These are phyloP conservation scores for Diglossa cyanea DNA, from an alignment of 2,797 vertebrate genomes.

Conservation along the genomic window DNA sequence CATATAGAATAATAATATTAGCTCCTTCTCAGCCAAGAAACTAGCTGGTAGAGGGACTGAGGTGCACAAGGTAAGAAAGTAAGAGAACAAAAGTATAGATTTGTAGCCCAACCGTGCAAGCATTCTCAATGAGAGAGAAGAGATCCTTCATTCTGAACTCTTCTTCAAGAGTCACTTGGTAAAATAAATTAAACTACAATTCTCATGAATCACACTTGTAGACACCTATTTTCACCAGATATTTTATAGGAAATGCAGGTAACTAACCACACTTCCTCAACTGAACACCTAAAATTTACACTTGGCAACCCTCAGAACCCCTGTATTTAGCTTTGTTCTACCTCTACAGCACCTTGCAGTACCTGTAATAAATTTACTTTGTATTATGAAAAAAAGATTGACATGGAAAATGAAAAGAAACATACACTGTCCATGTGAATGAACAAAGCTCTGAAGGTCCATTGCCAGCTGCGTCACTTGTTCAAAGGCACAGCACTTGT, in stretches of 20 bases:
- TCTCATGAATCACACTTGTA: background rate
- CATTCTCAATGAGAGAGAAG: background rate
- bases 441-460: background rate
- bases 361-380: background rate
- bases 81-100: background rate
- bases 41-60: background rate
- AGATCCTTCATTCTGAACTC: background rate
- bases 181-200: background rate
- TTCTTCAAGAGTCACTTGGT: background rate
- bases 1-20: background rate
- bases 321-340: background rate
- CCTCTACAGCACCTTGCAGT: background rate
- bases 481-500: background rate
- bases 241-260: background rate
- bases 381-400: background rate
- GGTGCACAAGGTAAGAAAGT: background rate
- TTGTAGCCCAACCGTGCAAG: background rate
- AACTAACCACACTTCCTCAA: background rate
- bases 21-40: background rate
- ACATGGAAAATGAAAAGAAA: background rate
- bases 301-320: background rate
- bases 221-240: background rate
- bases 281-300: background rate
- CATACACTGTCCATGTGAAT: background rate
- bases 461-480: fast-evolving